Percentiles rank a stretch among this genome's conserved stretches.
These are phyloP conservation scores for Rhingia rostrata DNA, from an alignment of 2,888 invertebrate species.

Conservation along the genomic window DNA sequence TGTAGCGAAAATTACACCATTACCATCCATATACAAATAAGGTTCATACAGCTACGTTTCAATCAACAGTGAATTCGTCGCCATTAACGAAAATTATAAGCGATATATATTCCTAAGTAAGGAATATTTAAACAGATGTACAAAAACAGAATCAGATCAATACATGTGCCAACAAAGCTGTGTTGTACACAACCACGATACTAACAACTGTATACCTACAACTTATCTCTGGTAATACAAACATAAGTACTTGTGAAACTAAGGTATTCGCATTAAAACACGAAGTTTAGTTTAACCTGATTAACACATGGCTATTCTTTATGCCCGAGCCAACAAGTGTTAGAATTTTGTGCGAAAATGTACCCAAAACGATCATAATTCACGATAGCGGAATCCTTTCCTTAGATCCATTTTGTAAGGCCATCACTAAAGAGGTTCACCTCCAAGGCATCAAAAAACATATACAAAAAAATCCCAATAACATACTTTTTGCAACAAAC, in stretches of 20 bases:
- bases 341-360: background rate
- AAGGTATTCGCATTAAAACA: conserved; percentile 3
- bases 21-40: background rate
- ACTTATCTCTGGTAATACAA: background rate
- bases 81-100: conserved; percentile 2
- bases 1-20: conserved; percentile 9
- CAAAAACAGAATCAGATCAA: background rate
- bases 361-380: background rate
- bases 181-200: background rate
- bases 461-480: too few relatives aligned
- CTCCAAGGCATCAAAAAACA: background rate
- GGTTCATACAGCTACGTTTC: background rate
- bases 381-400: background rate
- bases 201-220: background rate
- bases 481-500: conserved; percentile 6
- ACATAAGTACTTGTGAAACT: background rate
- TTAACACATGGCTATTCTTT: background rate
- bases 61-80: background rate
- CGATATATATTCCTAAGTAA: conserved; percentile 4
- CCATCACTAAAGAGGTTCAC: background rate
- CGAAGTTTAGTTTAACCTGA: conserved; percentile 9
- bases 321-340: background rate
- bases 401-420: background rate
- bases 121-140: too few relatives aligned
- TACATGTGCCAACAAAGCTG: background rate